Evolutionary conservation across 2,113 vertebrate genomes (phyloP).

Genomic region (Clinocottus analis): DNA sequence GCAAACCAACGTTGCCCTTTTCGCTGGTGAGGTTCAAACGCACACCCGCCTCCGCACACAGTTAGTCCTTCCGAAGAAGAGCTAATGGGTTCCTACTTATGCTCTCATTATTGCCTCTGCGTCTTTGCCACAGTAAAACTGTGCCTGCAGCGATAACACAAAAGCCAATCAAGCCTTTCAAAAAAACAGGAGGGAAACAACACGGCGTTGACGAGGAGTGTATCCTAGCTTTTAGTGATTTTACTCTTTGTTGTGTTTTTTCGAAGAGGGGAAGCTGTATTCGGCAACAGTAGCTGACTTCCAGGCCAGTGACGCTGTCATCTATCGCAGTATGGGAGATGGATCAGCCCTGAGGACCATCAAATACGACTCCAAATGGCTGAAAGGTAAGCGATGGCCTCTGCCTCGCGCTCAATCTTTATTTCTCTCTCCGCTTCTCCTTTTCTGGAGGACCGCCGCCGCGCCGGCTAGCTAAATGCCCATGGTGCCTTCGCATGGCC

Average conservation of each 20-base stretch:
- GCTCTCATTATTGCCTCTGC: conserved; percentile 72
- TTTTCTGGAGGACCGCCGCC: conserved; percentile 26
- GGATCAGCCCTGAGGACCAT: conserved; percentile 97
- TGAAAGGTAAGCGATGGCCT: conserved; percentile 90
- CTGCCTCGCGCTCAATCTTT: conserved; percentile 15
- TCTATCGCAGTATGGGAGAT: conserved; percentile 98
- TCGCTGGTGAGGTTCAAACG: conserved; percentile 90
- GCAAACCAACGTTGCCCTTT: conserved; percentile 99
- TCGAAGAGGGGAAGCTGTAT: conserved; percentile 95
- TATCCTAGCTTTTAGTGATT: conserved; percentile 26
- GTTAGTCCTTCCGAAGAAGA: conserved; percentile 35
- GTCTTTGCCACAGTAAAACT: conserved; percentile 65
- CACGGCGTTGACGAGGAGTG: conserved; percentile 19
- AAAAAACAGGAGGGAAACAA: conserved; percentile 46
- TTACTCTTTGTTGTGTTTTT: background rate
- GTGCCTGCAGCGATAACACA: conserved; percentile 61
- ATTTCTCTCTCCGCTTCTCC: background rate
- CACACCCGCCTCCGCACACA: conserved; percentile 40
- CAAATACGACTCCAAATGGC: conserved; percentile 99
- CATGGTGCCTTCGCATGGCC: conserved; percentile 28
- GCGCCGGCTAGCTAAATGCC: conserved; percentile 32
- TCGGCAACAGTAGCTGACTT: conserved; percentile 99
- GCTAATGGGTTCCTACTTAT: conserved; percentile 61
- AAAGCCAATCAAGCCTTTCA: conserved; percentile 63
- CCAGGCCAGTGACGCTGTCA: conserved; percentile 98